Evolutionary conservation across 2,888 invertebrate species (phyloP).

Genomic region (Lasioglossum villosulum): DNA sequence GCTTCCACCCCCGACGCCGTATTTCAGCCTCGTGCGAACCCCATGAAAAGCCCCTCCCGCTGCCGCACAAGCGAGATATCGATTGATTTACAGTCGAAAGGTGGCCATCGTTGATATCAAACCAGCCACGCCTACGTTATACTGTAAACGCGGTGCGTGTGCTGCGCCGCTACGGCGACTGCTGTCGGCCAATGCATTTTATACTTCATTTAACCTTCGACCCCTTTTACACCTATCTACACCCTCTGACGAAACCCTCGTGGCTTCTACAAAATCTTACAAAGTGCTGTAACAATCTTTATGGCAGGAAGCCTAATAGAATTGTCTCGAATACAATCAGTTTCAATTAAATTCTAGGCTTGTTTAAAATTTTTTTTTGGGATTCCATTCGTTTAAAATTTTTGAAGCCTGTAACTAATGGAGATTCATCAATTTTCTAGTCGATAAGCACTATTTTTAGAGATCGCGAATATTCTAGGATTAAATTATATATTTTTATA

Average conservation of each 20-base stretch:
- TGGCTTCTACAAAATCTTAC: conserved; percentile 14
- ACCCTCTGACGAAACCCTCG: neutral
- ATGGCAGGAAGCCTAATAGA: neutral
- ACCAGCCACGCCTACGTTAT: conserved; percentile 82
- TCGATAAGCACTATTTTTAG: neutral
- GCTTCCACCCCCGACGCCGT: conserved; percentile 72
- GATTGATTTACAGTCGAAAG: conserved; percentile 84
- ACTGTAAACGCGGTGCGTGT: conserved; percentile 64
- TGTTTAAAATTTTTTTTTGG: neutral
- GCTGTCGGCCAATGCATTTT: conserved; percentile 62
- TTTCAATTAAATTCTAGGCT: neutral
- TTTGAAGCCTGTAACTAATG: neutral
- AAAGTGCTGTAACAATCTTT: neutral
- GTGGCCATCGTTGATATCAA: conserved; percentile 84
- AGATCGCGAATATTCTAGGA: neutral
- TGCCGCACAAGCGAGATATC: conserved; percentile 77
- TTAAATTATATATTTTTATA: neutral
- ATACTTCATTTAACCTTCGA: conserved; percentile 64
- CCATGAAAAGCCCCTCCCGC: conserved; percentile 74
- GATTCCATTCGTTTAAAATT: neutral
- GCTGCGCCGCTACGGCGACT: conserved; percentile 52
- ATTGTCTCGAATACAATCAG: neutral
- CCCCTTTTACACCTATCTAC: conserved; percentile 2
- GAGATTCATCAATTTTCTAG: neutral
- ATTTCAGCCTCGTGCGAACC: conserved; percentile 62